Evolutionary conservation across 2,113 vertebrate genomes (phyloP).

Genomic region (Melanerpes formicivorus): DNA sequence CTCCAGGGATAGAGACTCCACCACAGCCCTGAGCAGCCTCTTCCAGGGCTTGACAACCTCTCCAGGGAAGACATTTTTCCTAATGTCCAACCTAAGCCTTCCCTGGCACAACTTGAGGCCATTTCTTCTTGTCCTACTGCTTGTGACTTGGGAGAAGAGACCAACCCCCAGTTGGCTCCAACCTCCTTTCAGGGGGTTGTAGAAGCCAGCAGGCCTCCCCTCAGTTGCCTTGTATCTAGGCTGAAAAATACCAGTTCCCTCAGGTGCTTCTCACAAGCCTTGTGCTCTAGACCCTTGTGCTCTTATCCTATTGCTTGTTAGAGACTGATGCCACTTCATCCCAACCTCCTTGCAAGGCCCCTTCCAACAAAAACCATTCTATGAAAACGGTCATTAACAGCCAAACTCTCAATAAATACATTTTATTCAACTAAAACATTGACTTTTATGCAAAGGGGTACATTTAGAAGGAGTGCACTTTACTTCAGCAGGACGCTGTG

Average conservation of each 20-base stretch:
- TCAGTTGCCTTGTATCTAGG: too few species aligned
- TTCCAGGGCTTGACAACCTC: too few species aligned
- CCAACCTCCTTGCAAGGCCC: not conserved
- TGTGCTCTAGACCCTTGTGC: too few species aligned
- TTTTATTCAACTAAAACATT: not conserved
- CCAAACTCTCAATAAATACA: not conserved
- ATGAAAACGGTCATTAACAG: not conserved
- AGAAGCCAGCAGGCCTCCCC: too few species aligned
- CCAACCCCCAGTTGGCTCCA: not conserved
- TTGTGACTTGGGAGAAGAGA: not conserved
- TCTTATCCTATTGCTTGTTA: not conserved
- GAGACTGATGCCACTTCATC: not conserved
- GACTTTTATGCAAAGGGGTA: not conserved
- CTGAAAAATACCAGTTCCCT: too few species aligned
- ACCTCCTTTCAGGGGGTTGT: not conserved
- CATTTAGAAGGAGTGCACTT: rapidly evolving
- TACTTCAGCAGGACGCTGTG: rapidly evolving
- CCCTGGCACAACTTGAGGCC: not conserved
- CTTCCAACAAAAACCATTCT: not conserved
- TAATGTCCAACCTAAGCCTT: not conserved
- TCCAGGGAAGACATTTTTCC: not conserved
- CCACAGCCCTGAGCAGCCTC: not conserved
- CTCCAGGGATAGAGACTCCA: not conserved
- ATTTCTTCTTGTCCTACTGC: not conserved
- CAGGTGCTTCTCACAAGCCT: too few species aligned